Conservation (phyloP, 30 jellyfish, hydroid and myxozoan species). For the Sanderia malayensis region DNA sequence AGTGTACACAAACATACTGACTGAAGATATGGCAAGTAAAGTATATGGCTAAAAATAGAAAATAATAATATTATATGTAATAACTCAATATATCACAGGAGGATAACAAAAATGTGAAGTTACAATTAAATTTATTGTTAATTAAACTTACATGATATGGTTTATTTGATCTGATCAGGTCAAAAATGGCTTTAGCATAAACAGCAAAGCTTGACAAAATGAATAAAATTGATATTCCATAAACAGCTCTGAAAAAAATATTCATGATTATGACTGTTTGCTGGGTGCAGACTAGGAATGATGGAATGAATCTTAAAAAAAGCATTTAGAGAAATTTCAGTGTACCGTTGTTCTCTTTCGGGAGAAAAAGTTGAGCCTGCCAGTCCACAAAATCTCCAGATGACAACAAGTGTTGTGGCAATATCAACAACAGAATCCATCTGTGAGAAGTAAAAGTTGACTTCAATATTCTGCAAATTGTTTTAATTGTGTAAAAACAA, state of each 20-base stretch:
- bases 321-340: not conserved
- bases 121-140: no score
- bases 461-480: not conserved
- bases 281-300: not conserved
- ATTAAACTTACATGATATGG: constrained; percentile 57
- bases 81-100: no score
- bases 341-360: constrained; percentile 55
- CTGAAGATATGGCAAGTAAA: constrained; percentile 18
- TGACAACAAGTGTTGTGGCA: constrained; percentile 72
- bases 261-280: not conserved
- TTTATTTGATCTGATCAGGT: constrained; percentile 47
- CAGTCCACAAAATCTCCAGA: constrained; percentile 71
- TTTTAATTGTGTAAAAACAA: not conserved
- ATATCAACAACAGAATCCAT: constrained; percentile 71
- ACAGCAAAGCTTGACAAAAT: constrained; percentile 57
- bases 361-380: constrained; percentile 40
- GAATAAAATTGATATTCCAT: constrained; percentile 54
- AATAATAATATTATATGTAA: no score
- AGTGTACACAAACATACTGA: constrained; percentile 38
- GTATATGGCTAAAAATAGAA: constrained; percentile 34
- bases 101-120: no score
- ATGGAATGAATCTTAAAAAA: not conserved
- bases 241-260: constrained; percentile 43
- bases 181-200: constrained; percentile 57
- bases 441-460: constrained; percentile 12